These are phyloP conservation scores for Montipora efflorescens DNA, from an alignment of 64 coral and sea anemone genomes.

Conservation along the genomic window DNA sequence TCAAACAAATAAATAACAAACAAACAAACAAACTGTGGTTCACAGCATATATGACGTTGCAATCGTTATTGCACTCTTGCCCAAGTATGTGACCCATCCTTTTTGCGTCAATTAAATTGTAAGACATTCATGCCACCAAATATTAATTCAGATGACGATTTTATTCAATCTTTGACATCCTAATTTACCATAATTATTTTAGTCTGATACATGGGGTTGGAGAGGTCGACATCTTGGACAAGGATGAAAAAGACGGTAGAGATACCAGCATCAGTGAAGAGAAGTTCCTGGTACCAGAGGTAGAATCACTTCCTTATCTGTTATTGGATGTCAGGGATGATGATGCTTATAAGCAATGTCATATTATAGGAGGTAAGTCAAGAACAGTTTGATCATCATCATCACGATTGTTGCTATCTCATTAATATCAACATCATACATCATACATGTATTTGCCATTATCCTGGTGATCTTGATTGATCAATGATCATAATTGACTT, in stretches of 20 bases:
- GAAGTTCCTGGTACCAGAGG: conserved; percentile 71
- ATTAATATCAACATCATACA: too few relatives aligned
- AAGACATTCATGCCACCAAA: too few relatives aligned
- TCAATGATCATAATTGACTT: not conserved
- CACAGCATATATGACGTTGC: too few relatives aligned
- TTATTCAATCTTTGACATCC: too few relatives aligned
- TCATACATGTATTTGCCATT: too few relatives aligned
- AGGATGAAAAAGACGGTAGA: conserved; percentile 38
- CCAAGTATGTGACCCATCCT: too few relatives aligned
- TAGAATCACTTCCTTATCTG: conserved; percentile 90
- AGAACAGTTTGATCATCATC: not conserved
- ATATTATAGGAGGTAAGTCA: conserved; percentile 95
- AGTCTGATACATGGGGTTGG: conserved; percentile 98
- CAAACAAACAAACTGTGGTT: too few relatives aligned
- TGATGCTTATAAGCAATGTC: conserved; percentile 92
- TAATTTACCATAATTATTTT: not conserved
- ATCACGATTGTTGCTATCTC: not conserved
- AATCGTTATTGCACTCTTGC: too few relatives aligned
- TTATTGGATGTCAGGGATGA: conserved; percentile 90
- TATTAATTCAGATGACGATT: not conserved
- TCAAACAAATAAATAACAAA: too few relatives aligned
- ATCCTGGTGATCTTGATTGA: too few relatives aligned
- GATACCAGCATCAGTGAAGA: not conserved
- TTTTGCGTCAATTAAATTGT: too few relatives aligned
- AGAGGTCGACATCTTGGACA: conserved; percentile 88